phyloP scores from a whole-genome alignment of 1,140 invertebrate species.

The Zophobas atratus region DNA sequence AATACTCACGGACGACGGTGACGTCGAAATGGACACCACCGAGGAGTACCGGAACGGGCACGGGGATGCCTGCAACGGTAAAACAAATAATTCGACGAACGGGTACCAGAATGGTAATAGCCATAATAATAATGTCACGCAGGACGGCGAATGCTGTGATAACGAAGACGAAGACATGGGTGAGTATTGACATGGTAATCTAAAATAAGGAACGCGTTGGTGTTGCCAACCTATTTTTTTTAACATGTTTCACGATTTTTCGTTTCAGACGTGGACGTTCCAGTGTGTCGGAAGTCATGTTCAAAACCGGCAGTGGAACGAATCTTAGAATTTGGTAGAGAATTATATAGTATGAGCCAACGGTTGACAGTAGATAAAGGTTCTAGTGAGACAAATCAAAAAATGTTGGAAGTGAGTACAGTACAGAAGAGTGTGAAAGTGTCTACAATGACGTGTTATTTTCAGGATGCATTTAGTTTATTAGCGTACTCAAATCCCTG shows the following conservation, averaged over 20 bases:
- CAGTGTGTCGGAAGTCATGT: conserved; percentile 77
- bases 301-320: conserved; percentile 86
- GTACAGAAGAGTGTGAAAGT: not conserved
- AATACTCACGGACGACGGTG: conserved; percentile 66
- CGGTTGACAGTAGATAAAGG: conserved; percentile 87
- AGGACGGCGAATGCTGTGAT: conserved; percentile 62
- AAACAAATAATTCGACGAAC: conserved; percentile 67
- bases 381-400: conserved; percentile 89
- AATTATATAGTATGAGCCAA: conserved; percentile 93
- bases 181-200: conserved; percentile 59
- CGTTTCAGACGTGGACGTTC: conserved; percentile 69
- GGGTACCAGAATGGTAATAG: conserved; percentile 80
- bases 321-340: conserved; percentile 94
- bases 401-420: conserved; percentile 87
- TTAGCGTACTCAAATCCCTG: conserved; percentile 98
- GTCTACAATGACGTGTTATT: conserved; percentile 50
- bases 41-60: conserved; percentile 68
- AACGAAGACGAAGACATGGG: conserved; percentile 79
- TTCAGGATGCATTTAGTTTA: conserved; percentile 96
- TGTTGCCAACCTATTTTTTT: not conserved
- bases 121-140: conserved; percentile 56
- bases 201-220: too few relatives aligned
- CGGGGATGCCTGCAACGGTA: conserved; percentile 60
- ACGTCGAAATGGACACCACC: conserved; percentile 74
- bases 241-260: not conserved